A percentile compares a stretch with the other conserved stretches of the same genome.
These are phyloP conservation scores for Hippocampus barbouri DNA, from an alignment of 2,113 vertebrate genomes.

Conservation along the genomic window DNA sequence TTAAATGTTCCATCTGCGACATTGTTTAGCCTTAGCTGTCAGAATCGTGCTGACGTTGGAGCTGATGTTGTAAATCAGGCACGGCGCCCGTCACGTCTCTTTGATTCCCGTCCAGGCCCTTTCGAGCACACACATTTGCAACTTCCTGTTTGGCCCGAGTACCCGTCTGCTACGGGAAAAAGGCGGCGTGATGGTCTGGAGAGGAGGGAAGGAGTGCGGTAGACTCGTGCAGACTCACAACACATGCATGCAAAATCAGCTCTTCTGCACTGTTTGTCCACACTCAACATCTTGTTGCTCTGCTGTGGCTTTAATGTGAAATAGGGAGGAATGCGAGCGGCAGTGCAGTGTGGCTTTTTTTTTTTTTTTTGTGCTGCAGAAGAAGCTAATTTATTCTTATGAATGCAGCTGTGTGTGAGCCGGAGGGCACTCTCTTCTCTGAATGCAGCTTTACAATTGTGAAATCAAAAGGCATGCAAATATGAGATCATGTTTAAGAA, in stretches of 20 bases:
- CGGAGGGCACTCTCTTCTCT: constrained; percentile 52
- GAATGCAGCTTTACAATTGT: constrained; percentile 1
- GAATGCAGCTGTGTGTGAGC: constrained; percentile 33
- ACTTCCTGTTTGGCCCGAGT: constrained; percentile 64
- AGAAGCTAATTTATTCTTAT: constrained; percentile 33
- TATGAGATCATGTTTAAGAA: no score
- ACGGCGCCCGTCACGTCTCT: constrained; percentile 48
- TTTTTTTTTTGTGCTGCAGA: constrained; percentile 12
- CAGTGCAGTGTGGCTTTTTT: constrained; percentile 14
- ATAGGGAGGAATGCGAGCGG: constrained; percentile 7
- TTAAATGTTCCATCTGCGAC: constrained; percentile 8
- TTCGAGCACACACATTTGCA: constrained; percentile 47
- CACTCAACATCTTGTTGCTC: constrained; percentile 15
- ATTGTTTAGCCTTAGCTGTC: constrained; percentile 30
- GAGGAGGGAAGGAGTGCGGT: background rate
- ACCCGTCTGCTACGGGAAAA: constrained; percentile 55
- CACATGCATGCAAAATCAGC: constrained; percentile 29
- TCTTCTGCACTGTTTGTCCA: constrained; percentile 18
- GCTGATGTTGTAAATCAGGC: constrained; percentile 48
- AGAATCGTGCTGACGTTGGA: constrained; percentile 48
- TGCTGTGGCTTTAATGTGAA: constrained; percentile 34
- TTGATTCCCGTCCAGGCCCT: constrained; percentile 60
- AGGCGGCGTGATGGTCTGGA: constrained; percentile 33
- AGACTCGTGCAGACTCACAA: constrained; percentile 28
- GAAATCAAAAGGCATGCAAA: no score